phyloP scores from a whole-genome alignment of 2,888 invertebrate genomes.

The Netelia inedita region DNA sequence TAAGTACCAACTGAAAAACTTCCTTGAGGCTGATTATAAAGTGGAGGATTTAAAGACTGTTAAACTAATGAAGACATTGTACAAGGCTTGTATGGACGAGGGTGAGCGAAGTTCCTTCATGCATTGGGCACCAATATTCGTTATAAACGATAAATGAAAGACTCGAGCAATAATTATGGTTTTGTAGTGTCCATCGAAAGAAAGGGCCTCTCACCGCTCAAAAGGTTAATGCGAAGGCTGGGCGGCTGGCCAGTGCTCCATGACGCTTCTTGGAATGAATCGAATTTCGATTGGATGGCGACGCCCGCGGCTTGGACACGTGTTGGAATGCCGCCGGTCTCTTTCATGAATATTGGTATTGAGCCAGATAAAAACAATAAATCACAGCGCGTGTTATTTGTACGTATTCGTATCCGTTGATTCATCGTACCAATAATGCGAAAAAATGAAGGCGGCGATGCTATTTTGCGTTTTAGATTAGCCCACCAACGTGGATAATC shows the following conservation, averaged over 20 bases:
- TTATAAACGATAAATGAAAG: no score
- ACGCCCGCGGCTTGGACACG: constrained; percentile 93
- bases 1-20: constrained; percentile 89
- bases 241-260: constrained; percentile 97
- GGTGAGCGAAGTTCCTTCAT: constrained; percentile 87
- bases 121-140: not conserved
- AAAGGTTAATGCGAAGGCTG: constrained; percentile 89
- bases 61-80: constrained; percentile 92
- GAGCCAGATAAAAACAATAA: constrained; percentile 96
- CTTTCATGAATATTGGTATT: constrained; percentile 95
- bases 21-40: constrained; percentile 89
- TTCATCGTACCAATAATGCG: no score
- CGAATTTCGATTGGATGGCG: constrained; percentile 92
- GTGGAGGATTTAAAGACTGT: constrained; percentile 90
- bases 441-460: not conserved
- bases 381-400: constrained; percentile 91
- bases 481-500: constrained; percentile 93
- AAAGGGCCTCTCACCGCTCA: constrained; percentile 91
- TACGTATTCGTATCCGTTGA: no score
- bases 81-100: constrained; percentile 95
- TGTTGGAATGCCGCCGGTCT: constrained; percentile 94
- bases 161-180: not conserved
- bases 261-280: constrained; percentile 90
- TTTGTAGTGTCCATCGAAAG: constrained; percentile 91
- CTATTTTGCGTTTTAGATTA: constrained; percentile 88